Evolutionary conservation across 2,888 invertebrate genomes (phyloP).

Genomic region (Pherbina coryleti): DNA sequence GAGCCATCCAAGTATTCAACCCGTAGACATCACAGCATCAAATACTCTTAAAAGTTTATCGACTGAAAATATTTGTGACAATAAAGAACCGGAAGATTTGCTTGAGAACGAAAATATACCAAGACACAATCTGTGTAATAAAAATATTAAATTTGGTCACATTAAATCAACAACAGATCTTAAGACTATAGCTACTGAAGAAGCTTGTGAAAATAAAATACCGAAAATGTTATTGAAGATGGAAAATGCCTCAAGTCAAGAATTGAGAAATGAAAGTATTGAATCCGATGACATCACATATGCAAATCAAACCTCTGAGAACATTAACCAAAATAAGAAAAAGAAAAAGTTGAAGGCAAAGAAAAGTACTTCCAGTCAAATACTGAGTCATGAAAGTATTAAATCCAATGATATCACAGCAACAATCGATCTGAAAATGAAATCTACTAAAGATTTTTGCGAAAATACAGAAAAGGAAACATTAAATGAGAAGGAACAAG

Average conservation of each 20-base stretch:
- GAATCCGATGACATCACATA: background rate
- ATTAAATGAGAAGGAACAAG: background rate
- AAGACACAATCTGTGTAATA: background rate
- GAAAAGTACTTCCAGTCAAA: too few relatives aligned
- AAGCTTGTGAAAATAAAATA: background rate
- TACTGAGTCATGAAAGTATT: too few relatives aligned
- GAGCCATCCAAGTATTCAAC: too few relatives aligned
- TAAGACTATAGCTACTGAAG: background rate
- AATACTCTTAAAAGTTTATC: too few relatives aligned
- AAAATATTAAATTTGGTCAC: background rate
- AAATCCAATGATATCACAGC: too few relatives aligned
- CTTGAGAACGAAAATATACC: background rate
- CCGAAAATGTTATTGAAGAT: background rate
- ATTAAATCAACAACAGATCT: background rate
- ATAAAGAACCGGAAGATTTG: too few relatives aligned
- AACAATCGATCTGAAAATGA: background rate
- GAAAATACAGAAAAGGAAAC: background rate
- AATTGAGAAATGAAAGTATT: too few relatives aligned
- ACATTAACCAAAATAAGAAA: too few relatives aligned
- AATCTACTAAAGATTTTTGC: background rate
- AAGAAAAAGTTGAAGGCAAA: too few relatives aligned
- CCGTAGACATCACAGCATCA: too few relatives aligned
- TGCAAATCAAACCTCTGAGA: too few relatives aligned
- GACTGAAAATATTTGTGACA: too few relatives aligned
- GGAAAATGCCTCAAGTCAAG: background rate